phyloP scores from a whole-genome alignment of 1,140 invertebrate species.

The Frieseomelitta varia region DNA sequence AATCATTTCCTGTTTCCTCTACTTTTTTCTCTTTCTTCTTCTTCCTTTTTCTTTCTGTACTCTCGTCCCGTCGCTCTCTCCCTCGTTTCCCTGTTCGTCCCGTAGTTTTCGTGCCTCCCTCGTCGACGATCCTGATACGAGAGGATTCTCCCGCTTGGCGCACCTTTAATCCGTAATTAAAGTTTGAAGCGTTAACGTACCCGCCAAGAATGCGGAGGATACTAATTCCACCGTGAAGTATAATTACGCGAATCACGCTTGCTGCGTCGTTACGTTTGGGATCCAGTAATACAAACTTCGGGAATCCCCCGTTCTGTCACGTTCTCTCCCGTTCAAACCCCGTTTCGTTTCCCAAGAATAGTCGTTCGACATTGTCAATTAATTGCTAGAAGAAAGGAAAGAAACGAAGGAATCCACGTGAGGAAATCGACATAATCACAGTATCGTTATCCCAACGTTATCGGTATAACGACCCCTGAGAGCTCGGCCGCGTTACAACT shows the following conservation, averaged over 20 bases:
- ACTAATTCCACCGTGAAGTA: slow-evolving; percentile 29
- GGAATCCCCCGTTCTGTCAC: no score
- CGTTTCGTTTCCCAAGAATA: not conserved
- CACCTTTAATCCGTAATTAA: slow-evolving; percentile 50
- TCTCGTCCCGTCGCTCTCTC: not conserved
- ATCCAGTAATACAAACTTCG: not conserved
- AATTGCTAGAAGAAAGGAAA: slow-evolving; percentile 3
- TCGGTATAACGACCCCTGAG: not conserved
- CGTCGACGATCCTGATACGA: not conserved
- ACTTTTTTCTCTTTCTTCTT: no score
- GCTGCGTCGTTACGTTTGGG: not conserved
- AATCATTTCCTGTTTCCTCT: not conserved
- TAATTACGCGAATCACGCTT: slow-evolving; percentile 18
- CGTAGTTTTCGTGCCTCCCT: no score
- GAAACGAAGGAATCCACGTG: not conserved
- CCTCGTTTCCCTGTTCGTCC: no score
- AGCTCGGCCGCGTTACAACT: not conserved
- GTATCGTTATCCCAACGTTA: not conserved
- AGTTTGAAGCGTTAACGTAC: slow-evolving; percentile 41
- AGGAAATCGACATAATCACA: not conserved
- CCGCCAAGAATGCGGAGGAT: slow-evolving; percentile 37
- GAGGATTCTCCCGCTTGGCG: not conserved
- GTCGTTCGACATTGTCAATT: not conserved
- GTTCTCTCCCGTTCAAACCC: not conserved
- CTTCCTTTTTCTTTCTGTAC: not conserved